These are phyloP conservation scores for Otolemur garnettii DNA, from an alignment of 2,113 vertebrate species.

Conservation along the genomic window DNA sequence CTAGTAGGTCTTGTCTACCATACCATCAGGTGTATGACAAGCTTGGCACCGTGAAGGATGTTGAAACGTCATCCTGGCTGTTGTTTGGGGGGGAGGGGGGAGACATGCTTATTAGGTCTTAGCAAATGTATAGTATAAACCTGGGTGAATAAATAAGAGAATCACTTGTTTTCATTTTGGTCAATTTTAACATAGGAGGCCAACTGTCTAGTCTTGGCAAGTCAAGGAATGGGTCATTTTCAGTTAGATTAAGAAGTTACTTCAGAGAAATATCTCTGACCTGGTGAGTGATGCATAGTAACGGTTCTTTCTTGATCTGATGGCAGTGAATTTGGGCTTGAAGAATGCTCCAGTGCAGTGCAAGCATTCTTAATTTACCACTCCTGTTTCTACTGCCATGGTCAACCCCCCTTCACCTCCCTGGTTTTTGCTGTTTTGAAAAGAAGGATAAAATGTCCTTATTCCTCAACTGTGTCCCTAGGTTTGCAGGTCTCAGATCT, in stretches of 20 bases:
- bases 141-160: constrained; percentile 21
- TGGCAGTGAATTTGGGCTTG: background rate
- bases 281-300: background rate
- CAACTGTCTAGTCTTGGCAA: background rate
- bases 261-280: background rate
- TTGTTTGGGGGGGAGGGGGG: background rate
- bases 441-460: background rate
- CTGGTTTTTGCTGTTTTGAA: background rate
- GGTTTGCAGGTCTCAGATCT: background rate
- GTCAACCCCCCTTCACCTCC: background rate
- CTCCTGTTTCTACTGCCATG: background rate
- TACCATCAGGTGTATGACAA: background rate
- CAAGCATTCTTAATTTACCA: background rate
- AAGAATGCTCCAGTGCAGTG: background rate
- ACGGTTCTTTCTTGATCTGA: constrained; percentile 16
- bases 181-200: constrained; percentile 1
- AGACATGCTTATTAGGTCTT: background rate
- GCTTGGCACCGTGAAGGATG: background rate
- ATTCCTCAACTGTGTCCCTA: background rate
- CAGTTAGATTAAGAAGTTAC: background rate
- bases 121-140: background rate
- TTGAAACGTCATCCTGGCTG: background rate
- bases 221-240: background rate
- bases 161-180: constrained; percentile 38
- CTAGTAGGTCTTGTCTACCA: background rate